Evolutionary conservation across 2,113 vertebrate species (phyloP).

Genomic region (Stigmatopora argus): DNA sequence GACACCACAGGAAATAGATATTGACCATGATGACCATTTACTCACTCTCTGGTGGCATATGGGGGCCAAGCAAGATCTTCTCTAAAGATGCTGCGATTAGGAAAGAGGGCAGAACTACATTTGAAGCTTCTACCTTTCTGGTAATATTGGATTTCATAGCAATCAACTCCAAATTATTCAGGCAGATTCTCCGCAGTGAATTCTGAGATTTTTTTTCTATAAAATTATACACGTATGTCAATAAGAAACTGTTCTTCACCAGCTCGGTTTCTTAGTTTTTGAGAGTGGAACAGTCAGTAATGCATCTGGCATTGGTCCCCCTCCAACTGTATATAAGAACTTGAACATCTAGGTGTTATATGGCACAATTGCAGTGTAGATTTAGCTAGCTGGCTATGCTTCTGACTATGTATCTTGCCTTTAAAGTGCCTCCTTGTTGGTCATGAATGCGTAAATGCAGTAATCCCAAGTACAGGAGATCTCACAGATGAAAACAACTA

Average conservation of each 20-base stretch:
- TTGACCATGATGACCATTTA: conserved; percentile 68
- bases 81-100: conserved; percentile 24
- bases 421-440: no score
- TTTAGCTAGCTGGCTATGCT: no score
- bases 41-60: conserved; percentile 51
- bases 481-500: no score
- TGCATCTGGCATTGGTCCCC: no score
- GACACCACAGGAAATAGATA: conserved; percentile 67
- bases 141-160: background rate
- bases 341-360: no score
- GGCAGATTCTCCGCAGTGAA: background rate
- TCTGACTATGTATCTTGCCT: no score
- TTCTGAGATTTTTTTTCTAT: background rate
- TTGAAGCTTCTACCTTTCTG: background rate
- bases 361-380: no score
- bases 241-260: background rate
- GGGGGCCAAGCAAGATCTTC: conserved; percentile 41
- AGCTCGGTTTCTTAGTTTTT: no score
- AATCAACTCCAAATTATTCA: background rate
- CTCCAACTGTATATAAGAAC: no score
- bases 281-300: no score
- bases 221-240: background rate
- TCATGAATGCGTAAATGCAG: no score
- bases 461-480: no score
- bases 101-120: conserved; percentile 7